Evolutionary conservation across 2,888 invertebrate genomes (phyloP), one percentile per base, ranked within the genome.

Genomic region (Ametastegia equiseti): DNA sequence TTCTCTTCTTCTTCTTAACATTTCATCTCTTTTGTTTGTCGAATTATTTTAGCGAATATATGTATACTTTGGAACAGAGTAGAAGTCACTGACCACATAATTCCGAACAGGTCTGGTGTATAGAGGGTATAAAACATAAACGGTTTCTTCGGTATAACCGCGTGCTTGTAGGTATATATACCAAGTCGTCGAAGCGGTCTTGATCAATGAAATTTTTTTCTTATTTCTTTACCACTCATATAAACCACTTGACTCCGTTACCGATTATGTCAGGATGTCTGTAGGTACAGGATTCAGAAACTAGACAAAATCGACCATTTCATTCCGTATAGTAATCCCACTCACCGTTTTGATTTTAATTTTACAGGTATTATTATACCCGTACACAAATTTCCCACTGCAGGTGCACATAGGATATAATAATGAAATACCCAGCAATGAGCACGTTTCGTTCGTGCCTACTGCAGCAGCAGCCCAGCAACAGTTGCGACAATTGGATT

Each of bases 401-500:
- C n/a, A n/a, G n/a, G n/a, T n/a, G n/a, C n/a, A n/a, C n/a, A n/a
- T n/a, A n/a, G n/a, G n/a, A n/a, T n/a, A n/a, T n/a, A n/a, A n/a
- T n/a, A n/a, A n/a, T n/a, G 13, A 23, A 30, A 15, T 2, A 69
- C 30, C 19, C 54, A 9, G 54, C 50, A 23, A 54, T 23, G 36
- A 45, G 36, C 50, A 75, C 19, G 54, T 54, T 30, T 19, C n/a
- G 19, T 45, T 11, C 54, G 54, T 11, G 39, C 19, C 65, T n/a
- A n/a, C n/a, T n/a, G n/a, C n/a, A n/a, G n/a, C n/a, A n/a, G 4
- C 54, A 54, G 15, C 0, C n/a, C 54, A n/a, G 13, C 13, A 13
- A 5, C 4, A 45, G 75, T 75, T 54, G 75, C 36, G 75, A 75
- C 75, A 75, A 75, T 75, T 54, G 54, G 75, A 75, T 75, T 75